Evolutionary conservation across 2,888 invertebrate species (phyloP).

Genomic region (Nomada ruficornis): DNA sequence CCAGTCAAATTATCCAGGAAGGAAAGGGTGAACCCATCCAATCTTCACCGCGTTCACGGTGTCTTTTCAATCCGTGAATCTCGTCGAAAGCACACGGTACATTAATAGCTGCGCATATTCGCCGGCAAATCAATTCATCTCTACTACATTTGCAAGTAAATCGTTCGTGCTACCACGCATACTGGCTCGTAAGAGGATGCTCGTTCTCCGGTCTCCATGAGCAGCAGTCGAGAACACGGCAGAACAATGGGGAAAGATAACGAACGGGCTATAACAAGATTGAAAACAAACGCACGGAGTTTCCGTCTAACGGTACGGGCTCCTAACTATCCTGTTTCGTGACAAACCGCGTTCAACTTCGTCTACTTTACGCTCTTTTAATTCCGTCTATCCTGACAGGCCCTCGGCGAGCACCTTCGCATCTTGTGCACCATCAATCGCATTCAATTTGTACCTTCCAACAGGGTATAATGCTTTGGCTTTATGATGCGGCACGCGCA

Average conservation of each 20-base stretch:
- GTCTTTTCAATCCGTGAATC: background rate
- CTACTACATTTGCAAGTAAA: constrained; percentile 25
- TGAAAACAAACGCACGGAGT: constrained; percentile 52
- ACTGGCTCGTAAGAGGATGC: constrained; percentile 11
- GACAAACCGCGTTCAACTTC: constrained; percentile 47
- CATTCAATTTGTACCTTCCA: constrained; percentile 18
- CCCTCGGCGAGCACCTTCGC: constrained; percentile 6
- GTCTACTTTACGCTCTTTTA: constrained; percentile 49
- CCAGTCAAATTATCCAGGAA: too few relatives aligned
- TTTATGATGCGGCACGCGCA: constrained; percentile 39
- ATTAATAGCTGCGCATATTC: constrained; percentile 15
- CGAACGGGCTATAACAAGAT: constrained; percentile 52
- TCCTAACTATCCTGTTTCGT: constrained; percentile 51
- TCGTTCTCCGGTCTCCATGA: background rate
- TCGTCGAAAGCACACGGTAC: constrained; percentile 45
- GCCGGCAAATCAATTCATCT: constrained; percentile 37
- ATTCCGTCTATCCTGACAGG: constrained; percentile 15
- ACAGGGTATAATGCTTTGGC: background rate
- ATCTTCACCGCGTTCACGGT: background rate
- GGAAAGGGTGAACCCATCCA: background rate
- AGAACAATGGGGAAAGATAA: constrained; percentile 57
- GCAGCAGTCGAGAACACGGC: constrained; percentile 14
- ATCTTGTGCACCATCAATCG: constrained; percentile 4
- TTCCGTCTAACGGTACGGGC: constrained; percentile 60
- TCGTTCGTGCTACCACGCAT: constrained; percentile 16